Percentiles rank a stretch among this genome's conserved stretches.
Conservation (phyloP, 2,113 vertebrate species). For the Barbus barbus region DNA sequence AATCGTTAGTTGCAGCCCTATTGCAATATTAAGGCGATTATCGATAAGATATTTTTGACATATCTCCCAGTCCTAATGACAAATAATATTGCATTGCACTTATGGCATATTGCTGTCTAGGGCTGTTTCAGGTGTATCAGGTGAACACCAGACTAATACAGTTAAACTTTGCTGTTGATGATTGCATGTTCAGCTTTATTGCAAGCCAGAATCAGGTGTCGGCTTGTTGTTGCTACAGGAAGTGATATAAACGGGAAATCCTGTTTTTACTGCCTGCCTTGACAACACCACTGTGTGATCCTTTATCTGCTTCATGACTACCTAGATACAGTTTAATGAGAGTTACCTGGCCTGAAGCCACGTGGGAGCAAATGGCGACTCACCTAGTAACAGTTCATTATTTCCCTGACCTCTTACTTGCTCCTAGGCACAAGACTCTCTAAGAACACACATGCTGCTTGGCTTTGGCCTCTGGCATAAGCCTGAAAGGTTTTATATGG, state of each 20-base stretch:
- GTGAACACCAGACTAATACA: not conserved
- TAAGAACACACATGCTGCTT: not conserved
- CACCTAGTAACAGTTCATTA: conserved; percentile 63
- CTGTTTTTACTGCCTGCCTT: conserved; percentile 16
- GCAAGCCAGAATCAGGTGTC: conserved; percentile 40
- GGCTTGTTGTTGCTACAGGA: conserved; percentile 30
- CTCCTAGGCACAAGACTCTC: conserved; percentile 16
- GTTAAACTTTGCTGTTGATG: conserved; percentile 19
- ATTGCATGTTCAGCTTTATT: conserved; percentile 49
- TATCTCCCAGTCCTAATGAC: too few species aligned
- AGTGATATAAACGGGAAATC: not conserved
- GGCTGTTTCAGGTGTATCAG: too few species aligned
- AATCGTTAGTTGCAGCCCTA: too few species aligned
- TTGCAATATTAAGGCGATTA: too few species aligned
- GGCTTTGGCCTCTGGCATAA: not conserved
- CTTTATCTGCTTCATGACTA: conserved; percentile 48
- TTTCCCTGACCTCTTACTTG: conserved; percentile 4
- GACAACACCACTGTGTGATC: conserved; percentile 38
- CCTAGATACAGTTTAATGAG: conserved; percentile 64
- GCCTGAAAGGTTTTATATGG: conserved; percentile 23
- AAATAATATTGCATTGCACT: too few species aligned
- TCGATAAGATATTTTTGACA: too few species aligned
- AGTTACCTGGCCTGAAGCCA: conserved; percentile 20
- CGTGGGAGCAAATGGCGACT: conserved; percentile 37
- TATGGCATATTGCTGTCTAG: too few species aligned